Base-by-base conservation (phyloP, 2,888 invertebrate genomes). In the Amphipoea lucens region DNA sequence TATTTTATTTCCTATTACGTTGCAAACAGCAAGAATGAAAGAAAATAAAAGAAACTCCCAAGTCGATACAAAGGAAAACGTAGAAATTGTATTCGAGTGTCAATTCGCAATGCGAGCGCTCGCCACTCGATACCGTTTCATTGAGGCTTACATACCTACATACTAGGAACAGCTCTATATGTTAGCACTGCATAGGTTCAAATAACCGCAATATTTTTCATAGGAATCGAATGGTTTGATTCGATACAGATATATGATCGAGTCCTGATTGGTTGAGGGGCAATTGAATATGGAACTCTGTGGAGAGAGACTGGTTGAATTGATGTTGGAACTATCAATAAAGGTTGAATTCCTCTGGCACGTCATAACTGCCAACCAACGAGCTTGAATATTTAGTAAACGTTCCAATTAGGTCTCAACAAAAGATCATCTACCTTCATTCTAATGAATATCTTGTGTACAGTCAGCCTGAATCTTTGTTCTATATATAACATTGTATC, bases 31-130 rank as follows among this genome's bases (percentile, higher is more conserved):
- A 57, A n/a, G 14, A 65, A 65, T 4, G 3, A 57, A 57, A 54
- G 12, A 57, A 70, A 51, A 20, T 9, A 80, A 68, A 66, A 42
- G 14, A 62, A 66, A 51, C 5, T 40, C 6, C 20, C 40, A n/a
- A 42, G 60, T 54, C 2, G 14, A 67, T 54, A 65, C n/a, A 85
- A 76, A 82, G 67, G 71, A 45, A 70, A 71, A 74, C 42, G 51
- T 48, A 48, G 66, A 73, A 76, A 78, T 78, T 78, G 72, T 57
- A 71, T 74, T 78, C 73, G 66, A 86, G 75, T 74, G 71, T 73
- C 78, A 69, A 73, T 86, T 76, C 45, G 20, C 29, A 51, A 17
- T 54, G 63, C 71, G 66, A 63, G 42, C 36, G 54, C 60, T 86
- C 54, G 45, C 77, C 9, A 62, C 65, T 82, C 60, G 48, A 76